A percentile compares a stretch with the other conserved stretches of the same genome.
These are phyloP conservation scores for Cuniculus paca DNA, from an alignment of 2,797 vertebrate species.

Conservation along the genomic window DNA sequence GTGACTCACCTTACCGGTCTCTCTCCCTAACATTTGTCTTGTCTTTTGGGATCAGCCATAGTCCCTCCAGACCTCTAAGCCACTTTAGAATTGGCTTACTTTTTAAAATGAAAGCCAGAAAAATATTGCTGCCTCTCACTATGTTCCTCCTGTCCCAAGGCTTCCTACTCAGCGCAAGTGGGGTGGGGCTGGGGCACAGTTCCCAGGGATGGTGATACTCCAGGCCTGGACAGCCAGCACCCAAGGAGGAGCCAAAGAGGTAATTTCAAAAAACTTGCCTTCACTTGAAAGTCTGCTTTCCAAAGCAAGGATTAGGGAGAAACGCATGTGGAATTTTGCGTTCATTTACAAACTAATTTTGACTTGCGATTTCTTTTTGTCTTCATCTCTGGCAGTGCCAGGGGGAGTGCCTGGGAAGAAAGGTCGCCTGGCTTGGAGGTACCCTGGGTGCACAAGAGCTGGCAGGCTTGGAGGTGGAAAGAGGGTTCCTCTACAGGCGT, in stretches of 20 bases:
- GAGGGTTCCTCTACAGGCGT: accelerated
- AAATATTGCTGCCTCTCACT: constrained; percentile 67
- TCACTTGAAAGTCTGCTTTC: constrained; percentile 90
- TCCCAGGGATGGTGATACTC: not conserved
- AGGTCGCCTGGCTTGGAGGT: not conserved
- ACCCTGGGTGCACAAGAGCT: not conserved
- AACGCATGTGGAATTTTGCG: constrained; percentile 86
- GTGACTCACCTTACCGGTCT: not conserved
- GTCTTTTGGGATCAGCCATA: constrained; percentile 17
- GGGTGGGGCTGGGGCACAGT: not conserved
- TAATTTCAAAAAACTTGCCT: constrained; percentile 88
- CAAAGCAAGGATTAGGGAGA: constrained; percentile 84
- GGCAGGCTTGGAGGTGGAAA: accelerated
- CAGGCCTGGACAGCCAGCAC: constrained; percentile 72
- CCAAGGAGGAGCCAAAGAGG: constrained; percentile 86
- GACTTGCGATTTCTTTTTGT: constrained; percentile 85
- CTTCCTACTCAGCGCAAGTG: accelerated
- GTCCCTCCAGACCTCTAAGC: constrained; percentile 67
- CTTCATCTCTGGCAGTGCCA: not conserved
- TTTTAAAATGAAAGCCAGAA: constrained; percentile 88
- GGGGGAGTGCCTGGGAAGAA: not conserved
- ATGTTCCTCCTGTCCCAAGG: not conserved
- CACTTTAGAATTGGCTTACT: constrained; percentile 77
- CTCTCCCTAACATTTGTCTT: not conserved
- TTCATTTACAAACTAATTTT: constrained; percentile 84